These are phyloP conservation scores for Zeugodacus cucurbitae DNA, from an alignment of 1,140 invertebrate species.

Conservation along the genomic window DNA sequence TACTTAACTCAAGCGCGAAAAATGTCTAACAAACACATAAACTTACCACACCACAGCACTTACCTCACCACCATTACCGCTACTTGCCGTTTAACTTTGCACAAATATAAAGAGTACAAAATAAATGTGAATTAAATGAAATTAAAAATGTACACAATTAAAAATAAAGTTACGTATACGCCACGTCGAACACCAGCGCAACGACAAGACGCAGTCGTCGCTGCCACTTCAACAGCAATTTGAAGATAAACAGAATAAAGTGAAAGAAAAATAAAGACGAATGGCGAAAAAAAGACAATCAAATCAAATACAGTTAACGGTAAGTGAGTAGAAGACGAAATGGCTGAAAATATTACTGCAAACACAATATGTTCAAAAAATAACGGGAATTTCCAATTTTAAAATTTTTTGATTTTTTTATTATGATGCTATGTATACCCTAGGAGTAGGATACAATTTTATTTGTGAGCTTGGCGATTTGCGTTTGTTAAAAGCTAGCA, in stretches of 20 bases:
- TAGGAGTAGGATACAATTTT: too few relatives aligned
- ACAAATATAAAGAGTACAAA: not conserved
- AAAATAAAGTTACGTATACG: not conserved
- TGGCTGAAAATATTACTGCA: not conserved
- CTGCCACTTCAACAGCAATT: not conserved
- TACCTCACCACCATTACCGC: not conserved
- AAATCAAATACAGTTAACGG: not conserved
- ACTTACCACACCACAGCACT: not conserved
- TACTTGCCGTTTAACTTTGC: not conserved
- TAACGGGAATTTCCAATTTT: too few relatives aligned
- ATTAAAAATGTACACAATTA: not conserved
- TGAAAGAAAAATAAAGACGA: not conserved
- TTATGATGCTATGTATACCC: too few relatives aligned
- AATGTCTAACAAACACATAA: not conserved
- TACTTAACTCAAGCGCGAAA: not conserved
- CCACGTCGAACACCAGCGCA: not conserved
- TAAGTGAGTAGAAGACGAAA: not conserved
- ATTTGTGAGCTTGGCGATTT: too few relatives aligned
- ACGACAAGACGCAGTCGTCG: not conserved
- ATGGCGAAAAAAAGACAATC: not conserved
- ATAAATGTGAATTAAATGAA: constrained; percentile 1
- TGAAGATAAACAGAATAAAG: not conserved
- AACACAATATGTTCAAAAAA: too few relatives aligned
- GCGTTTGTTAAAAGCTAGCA: too few relatives aligned
- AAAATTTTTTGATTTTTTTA: too few relatives aligned